A percentile compares a stretch with the other conserved stretches of the same genome.
phyloP scores from a whole-genome alignment of 2,888 invertebrate genomes.

The Brenthis hecate region DNA sequence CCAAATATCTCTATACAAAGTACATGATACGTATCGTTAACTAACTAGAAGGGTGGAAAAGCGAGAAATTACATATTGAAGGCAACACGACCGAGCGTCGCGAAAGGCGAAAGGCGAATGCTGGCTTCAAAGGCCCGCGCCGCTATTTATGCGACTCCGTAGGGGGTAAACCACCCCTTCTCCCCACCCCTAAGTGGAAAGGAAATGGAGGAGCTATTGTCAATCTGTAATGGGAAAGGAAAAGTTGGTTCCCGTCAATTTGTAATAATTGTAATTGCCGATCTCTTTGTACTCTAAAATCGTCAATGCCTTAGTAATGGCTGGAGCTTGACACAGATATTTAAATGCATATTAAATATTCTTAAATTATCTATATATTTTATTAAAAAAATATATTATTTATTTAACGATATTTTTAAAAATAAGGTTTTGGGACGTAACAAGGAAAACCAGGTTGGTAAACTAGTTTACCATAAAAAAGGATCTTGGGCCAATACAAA shows the following conservation, averaged over 20 bases:
- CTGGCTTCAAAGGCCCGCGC: slow-evolving; percentile 45
- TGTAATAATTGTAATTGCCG: slow-evolving; percentile 74
- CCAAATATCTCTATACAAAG: slow-evolving; percentile 67
- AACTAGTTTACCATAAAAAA: slow-evolving; percentile 36
- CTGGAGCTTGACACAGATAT: slow-evolving; percentile 17
- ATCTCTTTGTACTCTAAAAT: slow-evolving; percentile 45
- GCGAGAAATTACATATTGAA: slow-evolving; percentile 64
- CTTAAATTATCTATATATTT: background rate
- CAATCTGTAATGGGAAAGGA: slow-evolving; percentile 70
- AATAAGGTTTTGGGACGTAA: too few relatives aligned
- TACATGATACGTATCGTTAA: slow-evolving; percentile 78
- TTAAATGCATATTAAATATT: slow-evolving; percentile 6
- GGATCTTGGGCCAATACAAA: slow-evolving; percentile 42
- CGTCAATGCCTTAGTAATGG: slow-evolving; percentile 11
- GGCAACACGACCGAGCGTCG: slow-evolving; percentile 56
- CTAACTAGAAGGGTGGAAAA: slow-evolving; percentile 54
- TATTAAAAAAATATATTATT: background rate
- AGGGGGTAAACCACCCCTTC: slow-evolving; percentile 42
- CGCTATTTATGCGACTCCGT: slow-evolving; percentile 62
- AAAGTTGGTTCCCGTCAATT: slow-evolving; percentile 74
- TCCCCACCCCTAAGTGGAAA: slow-evolving; percentile 61
- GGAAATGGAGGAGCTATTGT: slow-evolving; percentile 75
- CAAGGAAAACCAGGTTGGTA: too few relatives aligned
- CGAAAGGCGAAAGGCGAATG: slow-evolving; percentile 65
- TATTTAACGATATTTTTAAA: background rate